Evolutionary conservation across 2,113 vertebrate genomes (phyloP), one percentile per base, ranked within the genome.

Genomic region (Clarias gariepinus): DNA sequence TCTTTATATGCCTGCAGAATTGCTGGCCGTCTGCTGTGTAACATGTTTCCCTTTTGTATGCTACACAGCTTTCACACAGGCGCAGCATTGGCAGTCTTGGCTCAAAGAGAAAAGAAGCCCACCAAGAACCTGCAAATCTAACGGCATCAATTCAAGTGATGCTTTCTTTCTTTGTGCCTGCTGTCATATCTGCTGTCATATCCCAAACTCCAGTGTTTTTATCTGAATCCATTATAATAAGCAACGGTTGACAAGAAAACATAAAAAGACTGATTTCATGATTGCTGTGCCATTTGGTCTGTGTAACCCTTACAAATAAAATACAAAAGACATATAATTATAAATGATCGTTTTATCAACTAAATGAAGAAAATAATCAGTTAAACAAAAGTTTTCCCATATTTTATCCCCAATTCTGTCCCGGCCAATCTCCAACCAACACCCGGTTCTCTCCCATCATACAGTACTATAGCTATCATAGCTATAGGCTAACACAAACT

Each of bases 1-100:
- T 83, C 52, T 81, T 74, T 77, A 87, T 87, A 83, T 87, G 81
- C 80, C 81, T 77, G 41, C 86, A 87, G 60, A 87, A 77, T 83
- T 61, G 18, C 71, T 69, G 71, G 71, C 47, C 33, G 61, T 85
- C 41, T 81, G 63, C 87, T 77, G 81, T 36, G 81, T 87, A 66
- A 66, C 81, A 71, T 87, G 69, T 83, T 82, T 82, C 12, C 60
- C 81, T 82, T 81, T 87, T 87, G 80, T 76, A 64, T 82, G 80
- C 53, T 87, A 55, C 86, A 76, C 47, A 36, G 58, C 85, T 74
- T 86, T 82, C 68, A 25, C 64, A 68, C 80, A 52, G 68, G 4
- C 41, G 64, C 68, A 82, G 80, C 47, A 76, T 36, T 76, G 80
- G 74, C 69, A 61, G 52, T 53, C 47, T 76, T 64, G 58, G 81